Conservation (phyloP, 2,797 vertebrate genomes). For the Carcharodon carcharias region DNA sequence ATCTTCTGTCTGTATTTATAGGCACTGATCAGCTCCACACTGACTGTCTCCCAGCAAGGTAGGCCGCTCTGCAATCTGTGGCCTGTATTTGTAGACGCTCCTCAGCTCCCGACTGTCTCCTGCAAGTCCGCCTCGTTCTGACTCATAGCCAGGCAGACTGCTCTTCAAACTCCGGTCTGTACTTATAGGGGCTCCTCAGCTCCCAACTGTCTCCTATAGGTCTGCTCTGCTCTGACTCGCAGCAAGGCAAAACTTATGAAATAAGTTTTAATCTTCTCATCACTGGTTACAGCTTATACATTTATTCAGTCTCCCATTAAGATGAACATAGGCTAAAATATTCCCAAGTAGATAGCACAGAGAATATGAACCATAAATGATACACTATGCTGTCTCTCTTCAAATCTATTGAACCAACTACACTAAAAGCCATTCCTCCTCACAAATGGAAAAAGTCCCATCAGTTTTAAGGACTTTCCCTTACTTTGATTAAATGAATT, state of each 20-base stretch:
- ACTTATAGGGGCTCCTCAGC: too few species aligned
- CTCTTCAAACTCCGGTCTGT: too few species aligned
- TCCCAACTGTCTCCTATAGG: too few species aligned
- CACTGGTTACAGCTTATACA: background rate
- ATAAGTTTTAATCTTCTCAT: background rate
- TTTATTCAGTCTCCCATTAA: background rate
- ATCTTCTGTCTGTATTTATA: too few species aligned
- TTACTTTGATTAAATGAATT: background rate
- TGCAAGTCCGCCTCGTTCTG: too few species aligned
- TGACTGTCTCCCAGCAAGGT: too few species aligned
- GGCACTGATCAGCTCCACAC: too few species aligned
- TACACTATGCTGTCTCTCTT: background rate
- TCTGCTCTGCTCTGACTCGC: too few species aligned
- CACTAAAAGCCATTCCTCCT: background rate
- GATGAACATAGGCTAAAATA: background rate
- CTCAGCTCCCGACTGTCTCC: too few species aligned
- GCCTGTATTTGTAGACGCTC: too few species aligned
- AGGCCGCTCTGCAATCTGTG: too few species aligned
- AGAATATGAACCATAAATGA: background rate
- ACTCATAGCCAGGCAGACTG: too few species aligned
- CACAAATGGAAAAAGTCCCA: background rate
- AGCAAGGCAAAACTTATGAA: background rate
- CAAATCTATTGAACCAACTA: background rate
- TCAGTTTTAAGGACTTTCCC: constrained; percentile 27
- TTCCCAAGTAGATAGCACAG: background rate